phyloP scores from a whole-genome alignment of 2,113 vertebrate genomes.

The Brachionichthys hirsutus region DNA sequence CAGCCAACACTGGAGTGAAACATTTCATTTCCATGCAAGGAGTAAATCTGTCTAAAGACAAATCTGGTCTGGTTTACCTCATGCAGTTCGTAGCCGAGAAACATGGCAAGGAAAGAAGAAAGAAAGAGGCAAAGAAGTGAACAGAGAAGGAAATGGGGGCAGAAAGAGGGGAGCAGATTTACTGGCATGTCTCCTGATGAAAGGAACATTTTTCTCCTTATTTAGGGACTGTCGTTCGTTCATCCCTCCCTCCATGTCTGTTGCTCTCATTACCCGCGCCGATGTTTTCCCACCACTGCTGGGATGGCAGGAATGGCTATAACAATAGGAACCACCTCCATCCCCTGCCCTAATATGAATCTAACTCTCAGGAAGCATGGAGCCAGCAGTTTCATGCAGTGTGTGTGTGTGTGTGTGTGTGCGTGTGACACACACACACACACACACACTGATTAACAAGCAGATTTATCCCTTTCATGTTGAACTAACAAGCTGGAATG shows the following conservation, averaged over 20 bases:
- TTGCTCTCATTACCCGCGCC: constrained; percentile 42
- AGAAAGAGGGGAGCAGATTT: constrained; percentile 35
- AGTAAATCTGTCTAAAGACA: neutral
- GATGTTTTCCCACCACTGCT: constrained; percentile 55
- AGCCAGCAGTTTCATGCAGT: neutral
- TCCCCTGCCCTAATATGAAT: constrained; percentile 6
- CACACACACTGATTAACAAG: too few relatives aligned
- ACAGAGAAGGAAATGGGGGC: constrained; percentile 29
- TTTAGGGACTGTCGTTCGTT: constrained; percentile 57
- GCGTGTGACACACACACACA: too few relatives aligned
- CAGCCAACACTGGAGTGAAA: neutral
- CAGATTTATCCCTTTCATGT: too few relatives aligned
- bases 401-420: neutral
- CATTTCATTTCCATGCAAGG: constrained; percentile 1
- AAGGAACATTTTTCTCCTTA: constrained; percentile 52
- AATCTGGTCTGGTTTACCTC: constrained; percentile 14
- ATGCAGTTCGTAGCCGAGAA: neutral
- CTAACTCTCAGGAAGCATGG: constrained; percentile 11
- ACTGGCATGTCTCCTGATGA: constrained; percentile 46
- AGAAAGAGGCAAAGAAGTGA: neutral
- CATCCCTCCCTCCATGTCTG: constrained; percentile 32
- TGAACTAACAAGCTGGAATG: too few relatives aligned
- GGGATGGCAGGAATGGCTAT: constrained; percentile 36
- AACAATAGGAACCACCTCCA: constrained; percentile 34
- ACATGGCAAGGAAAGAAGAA: neutral